Conservation (phyloP, 2,113 vertebrate genomes). For the Carettochelys insculpta region DNA sequence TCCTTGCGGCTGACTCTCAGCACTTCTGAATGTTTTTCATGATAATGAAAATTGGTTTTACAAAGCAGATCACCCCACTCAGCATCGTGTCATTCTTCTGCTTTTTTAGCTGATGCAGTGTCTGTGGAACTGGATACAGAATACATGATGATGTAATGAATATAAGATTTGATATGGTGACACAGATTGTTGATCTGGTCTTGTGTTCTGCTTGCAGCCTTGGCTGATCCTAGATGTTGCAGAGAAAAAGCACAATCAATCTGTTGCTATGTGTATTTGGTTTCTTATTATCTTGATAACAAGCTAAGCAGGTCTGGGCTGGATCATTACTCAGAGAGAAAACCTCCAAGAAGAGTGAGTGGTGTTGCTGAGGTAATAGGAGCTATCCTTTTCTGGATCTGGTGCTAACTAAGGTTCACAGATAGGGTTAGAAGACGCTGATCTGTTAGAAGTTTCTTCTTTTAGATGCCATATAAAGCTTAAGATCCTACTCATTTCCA, state of each 20-base stretch:
- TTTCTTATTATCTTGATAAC: neutral
- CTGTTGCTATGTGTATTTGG: fast-evolving
- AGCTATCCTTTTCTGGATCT: neutral
- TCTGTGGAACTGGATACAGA: neutral
- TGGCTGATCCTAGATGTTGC: neutral
- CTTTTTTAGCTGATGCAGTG: neutral
- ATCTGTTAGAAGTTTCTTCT: fast-evolving
- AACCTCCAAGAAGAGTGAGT: neutral
- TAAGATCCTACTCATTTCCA: neutral
- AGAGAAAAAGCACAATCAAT: neutral
- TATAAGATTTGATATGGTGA: fast-evolving
- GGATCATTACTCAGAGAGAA: neutral
- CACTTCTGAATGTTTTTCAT: neutral
- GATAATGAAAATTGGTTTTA: neutral
- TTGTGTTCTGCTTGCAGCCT: fast-evolving
- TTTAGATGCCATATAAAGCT: neutral
- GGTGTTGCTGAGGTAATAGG: neutral
- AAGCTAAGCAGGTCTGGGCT: neutral
- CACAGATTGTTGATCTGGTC: fast-evolving
- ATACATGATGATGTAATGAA: neutral
- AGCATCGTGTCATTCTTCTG: neutral
- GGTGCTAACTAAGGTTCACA: neutral
- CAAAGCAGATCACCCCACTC: neutral
- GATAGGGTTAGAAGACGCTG: fast-evolving
- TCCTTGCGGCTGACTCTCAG: neutral